Conservation (phyloP, 2,888 invertebrate species). For the Osedax fenrisi region DNA sequence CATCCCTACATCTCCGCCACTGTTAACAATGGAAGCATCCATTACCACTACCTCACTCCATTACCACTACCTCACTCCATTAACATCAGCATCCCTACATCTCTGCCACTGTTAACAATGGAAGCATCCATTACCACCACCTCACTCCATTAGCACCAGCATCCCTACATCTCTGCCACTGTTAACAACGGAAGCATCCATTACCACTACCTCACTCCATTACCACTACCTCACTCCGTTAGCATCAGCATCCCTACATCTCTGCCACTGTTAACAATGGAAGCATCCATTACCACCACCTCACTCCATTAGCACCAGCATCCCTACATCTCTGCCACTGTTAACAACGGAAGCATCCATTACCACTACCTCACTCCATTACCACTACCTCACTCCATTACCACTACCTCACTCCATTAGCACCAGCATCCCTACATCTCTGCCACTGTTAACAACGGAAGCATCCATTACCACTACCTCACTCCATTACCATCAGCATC, state of each 20-base stretch:
- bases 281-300: slow-evolving; percentile 80
- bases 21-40: slow-evolving; percentile 86
- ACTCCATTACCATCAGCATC: slow-evolving; percentile 74
- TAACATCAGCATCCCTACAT: slow-evolving; percentile 96
- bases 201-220: slow-evolving; percentile 97
- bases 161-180: slow-evolving; percentile 96
- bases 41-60: slow-evolving; percentile 96
- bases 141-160: slow-evolving; percentile 66
- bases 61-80: slow-evolving; percentile 33
- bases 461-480: slow-evolving; percentile 79
- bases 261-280: slow-evolving; percentile 98
- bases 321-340: slow-evolving; percentile 94
- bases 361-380: too few relatives aligned
- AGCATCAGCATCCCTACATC: slow-evolving; percentile 96
- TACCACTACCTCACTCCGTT: slow-evolving; percentile 32
- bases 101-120: slow-evolving; percentile 95
- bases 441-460: slow-evolving; percentile 93
- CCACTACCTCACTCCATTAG: slow-evolving; percentile 84
- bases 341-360: slow-evolving; percentile 82
- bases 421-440: slow-evolving; percentile 96
- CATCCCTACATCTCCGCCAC: slow-evolving; percentile 96
- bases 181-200: slow-evolving; percentile 84
- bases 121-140: slow-evolving; percentile 85
- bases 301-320: slow-evolving; percentile 69
- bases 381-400: slow-evolving; percentile 50